Base-by-base conservation (phyloP, 2,113 vertebrate genomes). In the Tragelaphus strepsiceros region DNA sequence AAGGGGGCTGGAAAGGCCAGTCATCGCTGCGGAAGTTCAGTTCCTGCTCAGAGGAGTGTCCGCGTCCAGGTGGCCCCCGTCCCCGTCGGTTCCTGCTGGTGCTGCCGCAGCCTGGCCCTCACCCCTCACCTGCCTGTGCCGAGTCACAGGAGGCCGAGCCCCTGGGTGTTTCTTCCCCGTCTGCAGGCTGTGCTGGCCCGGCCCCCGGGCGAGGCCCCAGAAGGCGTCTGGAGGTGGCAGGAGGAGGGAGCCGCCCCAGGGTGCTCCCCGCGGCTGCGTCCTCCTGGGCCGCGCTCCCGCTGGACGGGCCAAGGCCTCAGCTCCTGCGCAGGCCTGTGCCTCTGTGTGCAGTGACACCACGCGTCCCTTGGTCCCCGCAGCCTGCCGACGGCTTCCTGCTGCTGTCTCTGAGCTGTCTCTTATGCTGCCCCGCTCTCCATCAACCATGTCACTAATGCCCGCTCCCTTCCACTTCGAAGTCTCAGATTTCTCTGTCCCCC, bases 231-330 rank as follows among this genome's bases (percentile, higher is more conserved):
- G 49, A 28, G 24, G 8, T 1, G n/a, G n/a, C 9, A 1, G 24
- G 56, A 39, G 56, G 13, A 84, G 49, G 32, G 43, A 39, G 84
- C 64, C 4, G 28, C 58, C 14, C 13, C 61, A n/a, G 80, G 51
- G 9, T 28, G 3, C 51, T 82, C 24, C 8, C 5, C 0, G 2
- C 2, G 0, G 26, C 10, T 16, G 0, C 30, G 1, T 49, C 61
- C 12, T 49, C 56, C 22, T 30, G 32, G 26, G 46, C n/a, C 35
- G 22, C 24, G 6, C 61, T 81, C 78, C 78, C 14, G 39, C 14
- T 46, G 26, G 56, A 54, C 4, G 61, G 35, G 15, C 22, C 15
- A 26, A 30, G 51, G 49, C 51, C 56, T 74, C 35, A 15, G 51
- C n/a, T 77, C 71, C 54, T 67, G 9, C 56, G 5, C 8, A 7